Evolutionary conservation across 2,113 vertebrate species (phyloP).

Genomic region (Athene noctua): DNA sequence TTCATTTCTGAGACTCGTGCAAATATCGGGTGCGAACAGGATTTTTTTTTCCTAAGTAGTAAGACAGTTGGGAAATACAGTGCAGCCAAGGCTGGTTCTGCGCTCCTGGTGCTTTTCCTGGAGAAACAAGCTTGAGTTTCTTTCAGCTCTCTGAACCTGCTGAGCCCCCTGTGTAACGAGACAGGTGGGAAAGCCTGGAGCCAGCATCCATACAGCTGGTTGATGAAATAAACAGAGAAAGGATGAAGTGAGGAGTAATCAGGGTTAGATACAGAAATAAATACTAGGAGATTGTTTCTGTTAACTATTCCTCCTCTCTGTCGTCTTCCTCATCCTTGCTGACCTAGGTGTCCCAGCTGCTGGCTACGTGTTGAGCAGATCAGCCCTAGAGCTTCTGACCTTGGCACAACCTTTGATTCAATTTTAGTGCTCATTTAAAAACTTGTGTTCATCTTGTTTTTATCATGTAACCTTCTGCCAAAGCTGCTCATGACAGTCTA

Average conservation of each 20-base stretch:
- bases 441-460: background rate
- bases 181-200: background rate
- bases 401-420: background rate
- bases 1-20: fast-evolving
- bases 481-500: background rate
- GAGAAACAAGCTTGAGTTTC: background rate
- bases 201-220: background rate
- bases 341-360: background rate
- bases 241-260: background rate
- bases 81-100: background rate
- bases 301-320: background rate
- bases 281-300: background rate
- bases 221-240: background rate
- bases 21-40: background rate
- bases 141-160: background rate
- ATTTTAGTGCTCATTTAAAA: background rate
- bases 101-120: background rate
- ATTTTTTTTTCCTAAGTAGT: background rate
- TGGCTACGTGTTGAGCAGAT: background rate
- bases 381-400: background rate
- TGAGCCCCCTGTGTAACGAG: background rate
- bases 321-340: background rate
- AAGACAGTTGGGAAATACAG: background rate
- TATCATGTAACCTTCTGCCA: background rate
- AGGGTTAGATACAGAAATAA: background rate